These are phyloP conservation scores for Rhagoletis zephyria DNA, from an alignment of 1,140 invertebrate genomes.

Conservation along the genomic window DNA sequence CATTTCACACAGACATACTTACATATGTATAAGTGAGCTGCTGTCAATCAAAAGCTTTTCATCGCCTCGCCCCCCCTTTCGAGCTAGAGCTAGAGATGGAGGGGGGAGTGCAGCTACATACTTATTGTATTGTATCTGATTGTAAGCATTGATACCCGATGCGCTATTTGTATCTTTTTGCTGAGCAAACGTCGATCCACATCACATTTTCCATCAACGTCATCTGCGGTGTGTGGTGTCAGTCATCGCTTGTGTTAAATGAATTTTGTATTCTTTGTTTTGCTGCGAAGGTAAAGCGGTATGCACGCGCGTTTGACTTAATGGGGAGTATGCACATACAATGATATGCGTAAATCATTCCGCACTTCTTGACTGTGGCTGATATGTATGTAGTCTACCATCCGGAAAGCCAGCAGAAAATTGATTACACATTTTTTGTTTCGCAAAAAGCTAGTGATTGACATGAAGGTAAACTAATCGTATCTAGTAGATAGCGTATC, in stretches of 20 bases:
- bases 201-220: conserved; percentile 20
- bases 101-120: neutral
- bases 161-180: neutral
- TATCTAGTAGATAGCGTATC: too few relatives aligned
- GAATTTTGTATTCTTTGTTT: neutral
- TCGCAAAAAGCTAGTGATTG: neutral
- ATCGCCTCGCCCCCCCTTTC: neutral
- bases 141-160: neutral
- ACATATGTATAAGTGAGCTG: neutral
- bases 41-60: conserved; percentile 41
- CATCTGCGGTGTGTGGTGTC: conserved; percentile 7
- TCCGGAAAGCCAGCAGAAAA: neutral
- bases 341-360: neutral
- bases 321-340: neutral
- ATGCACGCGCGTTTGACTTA: neutral
- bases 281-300: neutral
- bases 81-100: too few relatives aligned
- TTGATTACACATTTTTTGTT: neutral
- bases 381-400: neutral
- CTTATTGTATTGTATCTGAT: neutral
- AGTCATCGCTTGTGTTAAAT: conserved; percentile 21
- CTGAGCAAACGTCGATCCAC: neutral
- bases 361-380: neutral
- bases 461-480: neutral
- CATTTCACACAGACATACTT: neutral